These are phyloP conservation scores for Morinoia aosen DNA, from an alignment of 2,888 invertebrate genomes.

Conservation along the genomic window DNA sequence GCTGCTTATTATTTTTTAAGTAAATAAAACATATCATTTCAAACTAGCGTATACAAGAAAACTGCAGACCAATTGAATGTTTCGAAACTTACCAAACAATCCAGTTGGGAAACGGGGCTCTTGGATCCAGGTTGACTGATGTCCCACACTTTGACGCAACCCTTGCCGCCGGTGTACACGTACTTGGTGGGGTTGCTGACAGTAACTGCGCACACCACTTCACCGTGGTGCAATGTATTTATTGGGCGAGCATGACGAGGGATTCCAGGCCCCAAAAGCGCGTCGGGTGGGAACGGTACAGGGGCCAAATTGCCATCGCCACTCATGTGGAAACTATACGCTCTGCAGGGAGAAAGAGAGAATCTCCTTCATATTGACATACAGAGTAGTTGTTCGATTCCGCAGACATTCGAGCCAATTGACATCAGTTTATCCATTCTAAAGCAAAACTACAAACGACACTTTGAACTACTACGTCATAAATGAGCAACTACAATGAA, in stretches of 20 bases:
- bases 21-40: too few species aligned
- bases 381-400: background rate
- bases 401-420: background rate
- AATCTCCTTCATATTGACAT: background rate
- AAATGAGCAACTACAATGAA: background rate
- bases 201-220: constrained; percentile 97
- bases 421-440: background rate
- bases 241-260: constrained; percentile 91
- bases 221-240: constrained; percentile 92
- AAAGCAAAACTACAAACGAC: too few species aligned
- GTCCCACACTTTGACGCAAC: constrained; percentile 96
- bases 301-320: constrained; percentile 90
- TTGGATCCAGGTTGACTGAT: constrained; percentile 89
- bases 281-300: constrained; percentile 95
- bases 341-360: constrained; percentile 75
- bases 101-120: constrained; percentile 88
- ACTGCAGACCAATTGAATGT: background rate
- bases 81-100: constrained; percentile 77
- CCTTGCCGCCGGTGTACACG: constrained; percentile 98
- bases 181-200: constrained; percentile 89
- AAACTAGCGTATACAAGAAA: too few species aligned
- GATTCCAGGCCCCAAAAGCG: constrained; percentile 91
- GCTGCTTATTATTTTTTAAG: too few species aligned
- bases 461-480: background rate
- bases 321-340: constrained; percentile 94